These are phyloP conservation scores for Laterallus jamaicensis DNA, from an alignment of 2,113 vertebrate genomes.

Conservation along the genomic window DNA sequence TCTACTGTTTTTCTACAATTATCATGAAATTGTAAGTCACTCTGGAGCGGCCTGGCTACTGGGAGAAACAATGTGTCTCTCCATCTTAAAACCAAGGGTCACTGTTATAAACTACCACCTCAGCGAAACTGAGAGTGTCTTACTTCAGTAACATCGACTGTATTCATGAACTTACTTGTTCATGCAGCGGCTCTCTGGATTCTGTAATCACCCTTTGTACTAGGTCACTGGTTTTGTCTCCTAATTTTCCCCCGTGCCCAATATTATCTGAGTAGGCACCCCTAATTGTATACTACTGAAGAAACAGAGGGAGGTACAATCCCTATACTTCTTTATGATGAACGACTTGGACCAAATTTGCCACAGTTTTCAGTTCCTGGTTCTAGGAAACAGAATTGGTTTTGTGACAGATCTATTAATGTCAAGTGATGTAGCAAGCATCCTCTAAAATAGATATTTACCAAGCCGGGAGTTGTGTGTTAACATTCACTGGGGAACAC, in stretches of 20 bases:
- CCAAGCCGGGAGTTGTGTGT: not conserved
- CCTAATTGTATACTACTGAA: not conserved
- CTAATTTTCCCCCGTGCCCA: not conserved
- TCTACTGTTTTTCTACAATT: not conserved
- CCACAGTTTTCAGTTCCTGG: not conserved
- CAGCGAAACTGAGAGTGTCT: not conserved
- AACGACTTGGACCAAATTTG: not conserved
- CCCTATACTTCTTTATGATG: not conserved
- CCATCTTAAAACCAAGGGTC: not conserved
- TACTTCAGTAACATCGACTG: not conserved
- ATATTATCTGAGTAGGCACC: not conserved
- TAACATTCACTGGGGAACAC: not conserved
- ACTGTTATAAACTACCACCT: not conserved
- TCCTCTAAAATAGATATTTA: not conserved
- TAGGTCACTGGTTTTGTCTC: not conserved
- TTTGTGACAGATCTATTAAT: not conserved
- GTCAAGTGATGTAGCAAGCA: not conserved
- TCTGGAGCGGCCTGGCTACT: not conserved
- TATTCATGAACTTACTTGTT: rapidly evolving
- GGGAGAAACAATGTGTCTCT: not conserved
- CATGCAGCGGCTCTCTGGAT: not conserved
- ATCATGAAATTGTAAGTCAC: not conserved
- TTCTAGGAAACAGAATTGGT: not conserved
- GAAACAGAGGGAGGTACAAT: not conserved
- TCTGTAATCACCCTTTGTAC: not conserved